Percentiles rank a stretch among this genome's conserved stretches.
These are phyloP conservation scores for Trichacis sp. DNA, from an alignment of 2,888 invertebrate species.

Conservation along the genomic window DNA sequence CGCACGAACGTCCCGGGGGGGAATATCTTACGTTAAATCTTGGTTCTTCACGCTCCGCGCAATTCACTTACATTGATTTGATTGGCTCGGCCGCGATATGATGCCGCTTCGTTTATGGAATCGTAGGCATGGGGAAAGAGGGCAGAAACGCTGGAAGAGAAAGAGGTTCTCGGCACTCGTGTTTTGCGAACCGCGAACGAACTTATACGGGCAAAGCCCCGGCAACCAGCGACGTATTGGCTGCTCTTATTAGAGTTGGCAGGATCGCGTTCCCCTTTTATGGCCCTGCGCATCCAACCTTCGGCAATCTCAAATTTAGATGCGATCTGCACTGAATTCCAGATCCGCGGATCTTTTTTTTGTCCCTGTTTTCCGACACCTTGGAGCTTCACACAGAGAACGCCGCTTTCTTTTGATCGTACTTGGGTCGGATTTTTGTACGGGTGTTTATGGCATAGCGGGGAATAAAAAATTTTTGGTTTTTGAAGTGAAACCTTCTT, in stretches of 20 bases:
- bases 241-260: slow-evolving; percentile 63
- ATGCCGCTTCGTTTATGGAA: slow-evolving; percentile 14
- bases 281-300: slow-evolving; percentile 23
- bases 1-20: no score
- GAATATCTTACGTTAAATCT: slow-evolving; percentile 19
- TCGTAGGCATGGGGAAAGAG: slow-evolving; percentile 9
- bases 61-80: slow-evolving; percentile 70
- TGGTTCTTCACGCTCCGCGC: slow-evolving; percentile 50
- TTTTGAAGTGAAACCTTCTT: no score
- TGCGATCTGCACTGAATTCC: slow-evolving; percentile 8
- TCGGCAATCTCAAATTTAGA: slow-evolving; percentile 12
- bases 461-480: no score
- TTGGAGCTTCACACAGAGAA: no score
- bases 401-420: no score
- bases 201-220: slow-evolving; percentile 51
- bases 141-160: slow-evolving; percentile 29
- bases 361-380: neutral
- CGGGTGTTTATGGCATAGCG: no score
- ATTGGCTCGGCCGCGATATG: slow-evolving; percentile 55
- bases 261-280: slow-evolving; percentile 48
- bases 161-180: slow-evolving; percentile 51
- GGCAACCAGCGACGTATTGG: slow-evolving; percentile 63
- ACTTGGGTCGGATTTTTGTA: no score
- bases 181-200: slow-evolving; percentile 57
- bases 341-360: slow-evolving; percentile 6